A percentile compares a stretch with the other conserved stretches of the same genome.
Evolutionary conservation across 2,113 vertebrate genomes (phyloP).

Genomic region (Numenius arquata): DNA sequence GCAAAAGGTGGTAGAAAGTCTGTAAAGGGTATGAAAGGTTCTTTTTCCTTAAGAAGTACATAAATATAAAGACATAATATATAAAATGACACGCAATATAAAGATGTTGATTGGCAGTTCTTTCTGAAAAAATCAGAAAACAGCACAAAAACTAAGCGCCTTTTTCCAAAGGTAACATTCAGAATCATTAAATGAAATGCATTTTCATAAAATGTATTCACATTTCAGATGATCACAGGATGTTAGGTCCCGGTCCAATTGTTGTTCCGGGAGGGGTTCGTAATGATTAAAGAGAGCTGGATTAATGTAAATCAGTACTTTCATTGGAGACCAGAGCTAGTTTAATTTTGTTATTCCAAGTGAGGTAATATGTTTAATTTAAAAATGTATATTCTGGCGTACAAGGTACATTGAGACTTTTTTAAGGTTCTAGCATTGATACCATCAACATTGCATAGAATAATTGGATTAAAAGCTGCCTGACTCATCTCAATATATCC

Average conservation of each 20-base stretch:
- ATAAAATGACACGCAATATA: background rate
- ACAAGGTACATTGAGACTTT: background rate
- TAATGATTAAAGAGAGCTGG: background rate
- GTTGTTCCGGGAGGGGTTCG: too few relatives aligned
- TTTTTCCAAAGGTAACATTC: background rate
- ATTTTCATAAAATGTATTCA: background rate
- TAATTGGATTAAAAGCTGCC: background rate
- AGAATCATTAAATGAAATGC: background rate
- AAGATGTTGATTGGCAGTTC: background rate
- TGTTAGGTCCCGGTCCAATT: too few relatives aligned
- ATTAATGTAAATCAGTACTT: background rate
- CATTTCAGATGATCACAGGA: background rate
- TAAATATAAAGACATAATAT: background rate
- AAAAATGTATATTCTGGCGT: background rate
- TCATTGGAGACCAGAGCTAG: background rate
- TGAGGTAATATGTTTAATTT: background rate
- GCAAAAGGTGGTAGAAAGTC: background rate
- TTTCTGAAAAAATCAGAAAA: background rate
- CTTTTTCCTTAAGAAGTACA: background rate
- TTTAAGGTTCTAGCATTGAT: background rate
- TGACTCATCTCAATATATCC: background rate
- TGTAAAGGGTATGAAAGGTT: background rate
- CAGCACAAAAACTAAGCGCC: background rate
- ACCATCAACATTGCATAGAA: background rate
- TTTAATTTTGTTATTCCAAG: constrained; percentile 3